Evolutionary conservation across 2,113 vertebrate genomes (phyloP).

Genomic region (Polyodon spathula): DNA sequence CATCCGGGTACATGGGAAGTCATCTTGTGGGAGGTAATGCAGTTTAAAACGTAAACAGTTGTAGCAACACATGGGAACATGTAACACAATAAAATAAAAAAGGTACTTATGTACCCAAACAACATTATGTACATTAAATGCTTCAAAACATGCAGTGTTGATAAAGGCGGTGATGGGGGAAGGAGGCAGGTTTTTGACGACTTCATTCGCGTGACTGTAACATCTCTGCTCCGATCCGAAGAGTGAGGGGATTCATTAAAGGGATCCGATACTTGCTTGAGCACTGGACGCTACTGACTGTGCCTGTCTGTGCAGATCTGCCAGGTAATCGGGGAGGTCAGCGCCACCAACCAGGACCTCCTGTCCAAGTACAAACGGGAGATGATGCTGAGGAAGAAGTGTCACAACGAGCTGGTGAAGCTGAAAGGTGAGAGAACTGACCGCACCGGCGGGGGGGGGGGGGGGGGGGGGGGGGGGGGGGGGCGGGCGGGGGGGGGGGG

Average conservation of each 20-base stretch:
- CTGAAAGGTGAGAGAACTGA: slow-evolving; percentile 67
- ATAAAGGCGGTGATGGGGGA: background rate
- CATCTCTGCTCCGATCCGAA: no score
- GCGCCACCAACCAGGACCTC: slow-evolving; percentile 77
- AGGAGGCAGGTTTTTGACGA: background rate
- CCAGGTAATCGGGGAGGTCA: slow-evolving; percentile 80
- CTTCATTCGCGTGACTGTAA: no score
- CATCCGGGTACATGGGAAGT: no score
- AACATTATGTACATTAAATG: no score
- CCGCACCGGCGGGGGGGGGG: background rate
- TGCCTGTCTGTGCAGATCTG: slow-evolving; percentile 58
- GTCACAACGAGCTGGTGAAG: slow-evolving; percentile 87
- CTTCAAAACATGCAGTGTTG: no score
- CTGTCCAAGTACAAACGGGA: slow-evolving; percentile 86
- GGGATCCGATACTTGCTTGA: background rate
- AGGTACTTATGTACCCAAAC: no score
- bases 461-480: no score
- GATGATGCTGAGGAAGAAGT: slow-evolving; percentile 92
- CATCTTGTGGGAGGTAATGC: no score
- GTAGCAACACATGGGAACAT: no score
- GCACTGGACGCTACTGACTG: background rate
- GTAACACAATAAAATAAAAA: no score
- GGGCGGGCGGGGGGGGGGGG: no score
- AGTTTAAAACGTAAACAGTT: no score
- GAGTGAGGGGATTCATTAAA: background rate